Evolutionary conservation across 2,888 invertebrate genomes (phyloP).

Genomic region (Encarsia formosa): DNA sequence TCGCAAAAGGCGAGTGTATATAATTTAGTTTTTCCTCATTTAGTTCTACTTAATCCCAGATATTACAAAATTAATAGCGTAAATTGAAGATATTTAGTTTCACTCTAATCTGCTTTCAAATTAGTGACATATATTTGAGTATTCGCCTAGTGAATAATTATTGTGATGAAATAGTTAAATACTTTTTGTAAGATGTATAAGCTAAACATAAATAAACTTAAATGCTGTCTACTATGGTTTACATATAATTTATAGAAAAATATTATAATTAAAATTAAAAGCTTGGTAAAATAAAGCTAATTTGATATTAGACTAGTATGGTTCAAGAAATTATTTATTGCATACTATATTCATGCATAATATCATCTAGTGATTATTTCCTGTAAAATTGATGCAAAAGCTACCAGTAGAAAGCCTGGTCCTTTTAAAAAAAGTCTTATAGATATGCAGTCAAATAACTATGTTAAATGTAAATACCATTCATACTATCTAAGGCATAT

Average conservation of each 20-base stretch:
- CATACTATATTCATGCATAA: slow-evolving; percentile 11
- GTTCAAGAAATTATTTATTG: too few relatives aligned
- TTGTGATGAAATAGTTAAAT: too few relatives aligned
- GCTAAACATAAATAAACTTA: too few relatives aligned
- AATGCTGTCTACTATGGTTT: too few relatives aligned
- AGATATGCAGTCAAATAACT: slow-evolving; percentile 4
- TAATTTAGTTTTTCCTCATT: neutral
- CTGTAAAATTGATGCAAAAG: slow-evolving; percentile 24
- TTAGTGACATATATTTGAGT: too few relatives aligned
- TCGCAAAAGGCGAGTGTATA: slow-evolving; percentile 22
- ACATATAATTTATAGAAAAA: too few relatives aligned
- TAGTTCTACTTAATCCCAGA: slow-evolving; percentile 1
- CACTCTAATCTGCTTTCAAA: too few relatives aligned
- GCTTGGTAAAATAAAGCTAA: too few relatives aligned
- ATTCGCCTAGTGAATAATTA: too few relatives aligned
- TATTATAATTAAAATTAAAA: too few relatives aligned
- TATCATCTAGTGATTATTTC: slow-evolving; percentile 18
- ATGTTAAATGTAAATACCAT: neutral
- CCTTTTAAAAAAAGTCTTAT: slow-evolving; percentile 20
- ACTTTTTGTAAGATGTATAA: too few relatives aligned
- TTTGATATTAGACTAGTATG: too few relatives aligned
- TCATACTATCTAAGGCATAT: slow-evolving; percentile 4
- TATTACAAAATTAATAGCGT: slow-evolving; percentile 6
- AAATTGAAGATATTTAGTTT: slow-evolving; percentile 5
- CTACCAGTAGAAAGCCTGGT: slow-evolving; percentile 27